Evolutionary conservation across 2,113 vertebrate genomes (phyloP).

Genomic region (Mormoops blainvillei): DNA sequence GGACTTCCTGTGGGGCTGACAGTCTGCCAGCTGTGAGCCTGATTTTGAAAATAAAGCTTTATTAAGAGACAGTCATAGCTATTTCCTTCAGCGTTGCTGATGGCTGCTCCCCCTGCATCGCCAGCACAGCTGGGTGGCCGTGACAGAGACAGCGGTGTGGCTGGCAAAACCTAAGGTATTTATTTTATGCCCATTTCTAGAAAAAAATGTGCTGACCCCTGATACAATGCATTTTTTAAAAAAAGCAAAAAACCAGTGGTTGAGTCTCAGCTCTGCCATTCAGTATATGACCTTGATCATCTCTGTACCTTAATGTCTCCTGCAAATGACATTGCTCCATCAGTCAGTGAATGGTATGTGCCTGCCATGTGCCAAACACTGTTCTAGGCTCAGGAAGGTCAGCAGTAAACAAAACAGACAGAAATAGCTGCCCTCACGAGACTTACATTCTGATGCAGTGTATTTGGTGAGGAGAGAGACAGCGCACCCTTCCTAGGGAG

Average conservation of each 20-base stretch:
- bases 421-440: accelerated
- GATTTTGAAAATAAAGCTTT: not conserved
- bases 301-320: not conserved
- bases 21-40: not conserved
- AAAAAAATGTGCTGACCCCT: not conserved
- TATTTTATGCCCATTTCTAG: not conserved
- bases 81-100: accelerated
- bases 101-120: not conserved
- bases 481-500: accelerated
- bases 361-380: not conserved
- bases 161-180: not conserved
- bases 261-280: not conserved
- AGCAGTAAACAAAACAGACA: not conserved
- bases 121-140: not conserved
- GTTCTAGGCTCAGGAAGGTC: not conserved
- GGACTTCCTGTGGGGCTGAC: too few species aligned
- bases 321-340: accelerated
- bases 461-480: accelerated
- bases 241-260: not conserved
- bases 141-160: not conserved
- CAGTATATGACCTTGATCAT: too few species aligned
- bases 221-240: not conserved
- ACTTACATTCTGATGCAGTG: accelerated
- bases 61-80: not conserved
- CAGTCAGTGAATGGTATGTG: accelerated